Evolutionary conservation across 2,888 invertebrate species (phyloP).

Genomic region (Pachliopta kotzebuea): DNA sequence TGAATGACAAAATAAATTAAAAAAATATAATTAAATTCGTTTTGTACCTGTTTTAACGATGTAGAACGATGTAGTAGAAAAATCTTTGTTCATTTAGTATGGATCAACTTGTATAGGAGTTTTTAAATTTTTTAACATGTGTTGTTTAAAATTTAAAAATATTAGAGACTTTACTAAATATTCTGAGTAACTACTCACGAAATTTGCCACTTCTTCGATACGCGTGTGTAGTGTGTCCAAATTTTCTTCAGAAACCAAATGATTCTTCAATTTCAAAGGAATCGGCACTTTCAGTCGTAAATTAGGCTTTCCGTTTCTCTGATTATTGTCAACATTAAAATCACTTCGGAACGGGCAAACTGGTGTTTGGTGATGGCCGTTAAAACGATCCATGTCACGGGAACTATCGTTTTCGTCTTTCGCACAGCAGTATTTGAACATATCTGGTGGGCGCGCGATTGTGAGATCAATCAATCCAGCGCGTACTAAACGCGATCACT

Average conservation of each 20-base stretch:
- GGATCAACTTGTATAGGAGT: too few relatives aligned
- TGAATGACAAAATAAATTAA: too few relatives aligned
- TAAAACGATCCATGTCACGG: conserved; percentile 34
- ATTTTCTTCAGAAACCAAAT: conserved; percentile 50
- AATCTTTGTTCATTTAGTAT: too few relatives aligned
- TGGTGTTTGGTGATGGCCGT: conserved; percentile 45
- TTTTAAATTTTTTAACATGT: too few relatives aligned
- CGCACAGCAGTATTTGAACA: conserved; percentile 21
- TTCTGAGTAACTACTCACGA: conserved; percentile 50
- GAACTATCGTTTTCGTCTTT: conserved; percentile 20
- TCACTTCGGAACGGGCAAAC: conserved; percentile 60
- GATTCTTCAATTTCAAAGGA: conserved; percentile 61
- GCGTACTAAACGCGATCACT: conserved; percentile 29
- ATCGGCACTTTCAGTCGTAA: conserved; percentile 65
- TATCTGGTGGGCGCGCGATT: neutral
- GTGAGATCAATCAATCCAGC: conserved; percentile 15
- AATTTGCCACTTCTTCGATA: conserved; percentile 50
- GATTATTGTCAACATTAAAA: conserved; percentile 41
- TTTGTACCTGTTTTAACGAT: too few relatives aligned
- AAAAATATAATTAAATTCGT: too few relatives aligned
- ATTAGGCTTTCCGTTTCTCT: conserved; percentile 53
- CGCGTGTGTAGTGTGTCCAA: conserved; percentile 61
- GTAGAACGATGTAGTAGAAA: too few relatives aligned
- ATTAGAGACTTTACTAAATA: neutral
- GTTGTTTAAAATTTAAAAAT: too few relatives aligned